Percentiles rank a stretch among this genome's conserved stretches.
Evolutionary conservation across 2,888 invertebrate genomes (phyloP).

Genomic region (Embidobia sp.): DNA sequence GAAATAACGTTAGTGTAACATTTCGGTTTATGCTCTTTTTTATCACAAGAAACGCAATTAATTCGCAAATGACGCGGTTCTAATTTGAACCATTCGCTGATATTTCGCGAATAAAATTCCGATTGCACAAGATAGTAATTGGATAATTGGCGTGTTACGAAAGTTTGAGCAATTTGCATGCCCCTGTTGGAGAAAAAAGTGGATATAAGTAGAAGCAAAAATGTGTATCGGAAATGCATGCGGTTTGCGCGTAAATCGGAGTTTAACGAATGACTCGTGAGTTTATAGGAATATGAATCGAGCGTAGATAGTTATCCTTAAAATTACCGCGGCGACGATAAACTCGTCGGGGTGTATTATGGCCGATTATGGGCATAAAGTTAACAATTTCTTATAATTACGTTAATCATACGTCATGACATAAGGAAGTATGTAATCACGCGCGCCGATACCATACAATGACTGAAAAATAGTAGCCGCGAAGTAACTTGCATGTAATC

Average conservation of each 20-base stretch:
- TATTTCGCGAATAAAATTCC: constrained; percentile 5
- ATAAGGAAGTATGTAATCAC: constrained; percentile 33
- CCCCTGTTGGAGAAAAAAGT: neutral
- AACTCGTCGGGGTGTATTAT: neutral
- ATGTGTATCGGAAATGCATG: constrained; percentile 2
- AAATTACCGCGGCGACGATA: constrained; percentile 13
- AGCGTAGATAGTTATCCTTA: neutral
- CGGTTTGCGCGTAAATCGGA: constrained; percentile 1
- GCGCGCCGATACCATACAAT: constrained; percentile 22
- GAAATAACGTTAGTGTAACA: too few relatives aligned
- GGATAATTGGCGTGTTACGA: constrained; percentile 13
- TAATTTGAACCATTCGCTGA: constrained; percentile 9
- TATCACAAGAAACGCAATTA: constrained; percentile 16
- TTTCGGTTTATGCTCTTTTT: too few relatives aligned
- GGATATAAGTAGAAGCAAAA: neutral
- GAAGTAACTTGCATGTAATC: constrained; percentile 37
- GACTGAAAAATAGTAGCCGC: constrained; percentile 32
- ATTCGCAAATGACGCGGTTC: neutral
- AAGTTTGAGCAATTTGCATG: constrained; percentile 20
- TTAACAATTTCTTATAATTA: constrained; percentile 44
- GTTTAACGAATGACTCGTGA: neutral
- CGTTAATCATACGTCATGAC: constrained; percentile 30
- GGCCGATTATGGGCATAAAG: constrained; percentile 27
- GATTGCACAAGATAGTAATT: constrained; percentile 12
- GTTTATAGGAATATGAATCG: constrained; percentile 9